Base-by-base conservation (phyloP, 1,140 invertebrate genomes). In the Ips typographus region DNA sequence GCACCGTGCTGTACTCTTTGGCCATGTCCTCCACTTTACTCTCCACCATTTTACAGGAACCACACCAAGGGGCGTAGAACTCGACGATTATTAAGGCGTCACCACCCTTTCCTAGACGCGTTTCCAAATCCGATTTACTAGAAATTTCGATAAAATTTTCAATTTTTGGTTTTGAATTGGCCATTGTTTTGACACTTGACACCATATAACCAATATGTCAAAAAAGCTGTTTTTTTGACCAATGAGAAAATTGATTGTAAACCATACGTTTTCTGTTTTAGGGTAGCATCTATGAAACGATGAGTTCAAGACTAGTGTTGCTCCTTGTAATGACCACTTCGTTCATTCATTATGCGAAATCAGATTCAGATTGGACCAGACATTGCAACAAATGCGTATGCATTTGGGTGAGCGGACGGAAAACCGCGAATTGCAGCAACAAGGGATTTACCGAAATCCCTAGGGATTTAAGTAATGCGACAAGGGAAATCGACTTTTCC, bases 371-470 rank as follows among this genome's bases (percentile, higher is more conserved):
- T 59, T 89, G 87, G 87, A 81, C 82, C 72, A 78, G 81, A 36
- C 85, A 85, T 53, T 82, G 82, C 71, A 76, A 82, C 40, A 82
- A 81, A 40, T 93, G 92, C 81, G 89, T 89, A 73, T 93, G 91
- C 75, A 87, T 88, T 63, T 94, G 91, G 91, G 85, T 86, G 2
- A 89, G 87, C 52, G 92, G 93, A 1, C 93, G 90, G 78, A 92
- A 90, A 77, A 89, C 88, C 36, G 93, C 92, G 0, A 91, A 94
- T 68, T 95, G 94, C 76, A 86, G 85, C 81, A 85, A 36, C 56
- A 70, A 72, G 42, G 66, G 72, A 47, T 73, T 78, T 82, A 84
- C 85, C 65, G 80, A 87, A 64, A 88, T 95, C 59, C 93, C 93
- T 0, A 59, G 42, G 8, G 57, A 42, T 38, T 22, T 59, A 80